Evolutionary conservation across 2,888 invertebrate genomes (phyloP).

Genomic region (Tipula confusa): DNA sequence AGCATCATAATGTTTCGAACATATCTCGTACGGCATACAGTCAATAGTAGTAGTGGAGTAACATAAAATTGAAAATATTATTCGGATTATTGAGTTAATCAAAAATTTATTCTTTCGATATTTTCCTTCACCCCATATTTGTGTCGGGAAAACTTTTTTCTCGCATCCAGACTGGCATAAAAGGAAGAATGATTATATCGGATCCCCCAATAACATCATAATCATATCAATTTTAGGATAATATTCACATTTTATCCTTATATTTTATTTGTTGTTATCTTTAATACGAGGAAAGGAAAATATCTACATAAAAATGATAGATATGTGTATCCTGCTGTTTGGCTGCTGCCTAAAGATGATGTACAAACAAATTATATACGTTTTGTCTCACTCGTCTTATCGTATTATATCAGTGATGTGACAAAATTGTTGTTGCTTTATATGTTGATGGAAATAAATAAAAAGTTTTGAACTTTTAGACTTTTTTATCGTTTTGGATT

Average conservation of each 20-base stretch:
- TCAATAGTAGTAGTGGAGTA: neutral
- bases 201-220: slow-evolving; percentile 15
- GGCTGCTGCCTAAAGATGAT: neutral
- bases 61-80: neutral
- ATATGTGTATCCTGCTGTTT: neutral
- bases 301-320: neutral
- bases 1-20: neutral
- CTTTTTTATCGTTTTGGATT: neutral
- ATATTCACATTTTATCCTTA: neutral
- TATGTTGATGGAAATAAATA: neutral
- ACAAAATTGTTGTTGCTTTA: neutral
- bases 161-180: neutral
- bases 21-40: neutral
- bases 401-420: neutral
- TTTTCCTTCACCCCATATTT: neutral
- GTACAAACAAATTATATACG: neutral
- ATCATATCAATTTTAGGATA: slow-evolving; percentile 25
- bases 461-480: slow-evolving; percentile 3
- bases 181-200: neutral
- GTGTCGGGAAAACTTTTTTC: neutral
- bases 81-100: slow-evolving; percentile 9
- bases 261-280: neutral
- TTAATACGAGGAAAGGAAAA: neutral
- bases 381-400: neutral
- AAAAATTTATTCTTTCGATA: neutral